phyloP scores from a whole-genome alignment of 2,888 invertebrate species.

The Agonopterix subpropinquella region DNA sequence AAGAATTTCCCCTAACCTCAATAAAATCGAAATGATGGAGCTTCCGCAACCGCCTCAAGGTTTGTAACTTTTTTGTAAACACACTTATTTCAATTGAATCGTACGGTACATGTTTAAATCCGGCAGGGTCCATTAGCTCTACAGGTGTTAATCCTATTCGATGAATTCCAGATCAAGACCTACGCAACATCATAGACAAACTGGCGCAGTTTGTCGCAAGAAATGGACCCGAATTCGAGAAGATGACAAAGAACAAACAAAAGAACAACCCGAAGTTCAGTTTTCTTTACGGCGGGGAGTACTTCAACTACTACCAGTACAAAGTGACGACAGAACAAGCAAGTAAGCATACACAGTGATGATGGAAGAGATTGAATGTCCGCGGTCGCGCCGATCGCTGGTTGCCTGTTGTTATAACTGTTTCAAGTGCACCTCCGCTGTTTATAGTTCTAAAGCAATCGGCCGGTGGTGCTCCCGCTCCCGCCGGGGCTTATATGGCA shows the following conservation, averaged over 20 bases:
- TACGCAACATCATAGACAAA: constrained; percentile 98
- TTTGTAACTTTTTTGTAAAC: constrained; percentile 27
- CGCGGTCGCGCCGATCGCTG: constrained; percentile 54
- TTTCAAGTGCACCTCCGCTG: constrained; percentile 73
- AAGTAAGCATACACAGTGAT: constrained; percentile 79
- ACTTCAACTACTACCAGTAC: constrained; percentile 97
- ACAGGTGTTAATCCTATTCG: background rate
- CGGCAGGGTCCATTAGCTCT: too few relatives aligned
- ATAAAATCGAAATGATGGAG: constrained; percentile 55
- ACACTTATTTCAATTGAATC: too few relatives aligned
- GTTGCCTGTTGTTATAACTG: constrained; percentile 60
- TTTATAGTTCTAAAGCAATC: constrained; percentile 87
- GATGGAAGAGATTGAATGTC: constrained; percentile 46
- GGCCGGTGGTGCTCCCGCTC: constrained; percentile 69
- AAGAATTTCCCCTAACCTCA: constrained; percentile 38
- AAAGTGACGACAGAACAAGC: constrained; percentile 97
- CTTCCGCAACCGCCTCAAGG: constrained; percentile 79
- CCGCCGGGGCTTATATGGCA: constrained; percentile 73
- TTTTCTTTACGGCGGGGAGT: constrained; percentile 97
- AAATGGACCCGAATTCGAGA: constrained; percentile 99
- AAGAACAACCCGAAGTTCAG: constrained; percentile 98
- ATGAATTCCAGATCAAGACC: constrained; percentile 85
- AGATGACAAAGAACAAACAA: constrained; percentile 99
- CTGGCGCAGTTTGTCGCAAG: constrained; percentile 98
- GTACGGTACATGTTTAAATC: too few relatives aligned